These are phyloP conservation scores for Alca torda DNA, from an alignment of 2,797 vertebrate species.

Conservation along the genomic window DNA sequence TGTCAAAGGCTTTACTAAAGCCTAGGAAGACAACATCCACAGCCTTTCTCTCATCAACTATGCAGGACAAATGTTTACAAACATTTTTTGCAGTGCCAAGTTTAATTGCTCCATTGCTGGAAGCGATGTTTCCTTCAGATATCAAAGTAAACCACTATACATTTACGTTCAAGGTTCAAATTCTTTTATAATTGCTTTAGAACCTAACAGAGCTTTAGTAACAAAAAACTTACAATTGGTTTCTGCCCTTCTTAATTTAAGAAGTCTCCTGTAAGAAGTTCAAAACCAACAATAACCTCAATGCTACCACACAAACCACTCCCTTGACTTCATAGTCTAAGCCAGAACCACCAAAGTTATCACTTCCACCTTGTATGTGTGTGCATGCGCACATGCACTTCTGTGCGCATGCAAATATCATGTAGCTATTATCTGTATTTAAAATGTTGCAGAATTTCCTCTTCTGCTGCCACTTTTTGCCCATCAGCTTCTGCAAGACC, in stretches of 20 bases:
- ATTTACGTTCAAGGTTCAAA: neutral
- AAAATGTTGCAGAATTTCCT: neutral
- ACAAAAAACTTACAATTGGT: conserved; percentile 5
- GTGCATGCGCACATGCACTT: neutral
- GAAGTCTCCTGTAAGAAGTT: neutral
- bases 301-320: neutral
- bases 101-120: conserved; percentile 23
- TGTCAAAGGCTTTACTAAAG: neutral
- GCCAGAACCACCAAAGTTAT: neutral
- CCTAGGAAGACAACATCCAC: neutral
- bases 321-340: neutral
- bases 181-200: neutral
- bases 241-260: conserved; percentile 10
- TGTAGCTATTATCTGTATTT: neutral
- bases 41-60: neutral
- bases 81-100: neutral
- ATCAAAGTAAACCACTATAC: neutral
- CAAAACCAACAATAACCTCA: neutral
- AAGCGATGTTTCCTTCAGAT: neutral
- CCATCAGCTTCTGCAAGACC: neutral
- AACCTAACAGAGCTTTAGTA: conserved; percentile 8
- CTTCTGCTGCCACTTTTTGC: neutral
- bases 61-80: neutral
- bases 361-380: neutral
- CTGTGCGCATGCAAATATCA: neutral